Evolutionary conservation across 2,888 invertebrate genomes (phyloP).

Genomic region (Calameuta idolon): DNA sequence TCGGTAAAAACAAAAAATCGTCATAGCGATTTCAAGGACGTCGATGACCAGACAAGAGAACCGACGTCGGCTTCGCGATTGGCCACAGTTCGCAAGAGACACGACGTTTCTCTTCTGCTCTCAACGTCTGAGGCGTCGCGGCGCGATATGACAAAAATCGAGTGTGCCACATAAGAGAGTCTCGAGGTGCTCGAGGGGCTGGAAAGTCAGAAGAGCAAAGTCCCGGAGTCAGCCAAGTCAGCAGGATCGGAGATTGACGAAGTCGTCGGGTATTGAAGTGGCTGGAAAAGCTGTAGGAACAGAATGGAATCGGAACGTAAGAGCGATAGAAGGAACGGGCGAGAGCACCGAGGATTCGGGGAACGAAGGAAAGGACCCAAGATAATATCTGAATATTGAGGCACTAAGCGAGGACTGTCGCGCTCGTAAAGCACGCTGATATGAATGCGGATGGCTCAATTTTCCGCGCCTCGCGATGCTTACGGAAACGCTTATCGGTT

Average conservation of each 20-base stretch:
- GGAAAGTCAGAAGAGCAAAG: constrained; percentile 14
- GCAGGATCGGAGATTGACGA: constrained; percentile 16
- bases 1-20: too few species aligned
- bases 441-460: constrained; percentile 51
- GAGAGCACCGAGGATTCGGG: constrained; percentile 18
- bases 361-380: constrained; percentile 25
- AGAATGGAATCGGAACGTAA: constrained; percentile 28
- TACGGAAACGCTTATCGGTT: constrained; percentile 30
- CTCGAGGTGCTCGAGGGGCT: constrained; percentile 8
- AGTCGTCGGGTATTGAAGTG: constrained; percentile 12
- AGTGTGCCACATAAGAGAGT: constrained; percentile 1
- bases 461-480: constrained; percentile 30
- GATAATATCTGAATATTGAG: constrained; percentile 62
- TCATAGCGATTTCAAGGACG: too few species aligned
- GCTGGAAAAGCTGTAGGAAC: constrained; percentile 29
- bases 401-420: constrained; percentile 52
- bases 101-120: constrained; percentile 9
- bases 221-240: constrained; percentile 17
- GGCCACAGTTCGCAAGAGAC: background rate
- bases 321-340: constrained; percentile 12
- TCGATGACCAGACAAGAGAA: too few species aligned
- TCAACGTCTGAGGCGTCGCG: constrained; percentile 5
- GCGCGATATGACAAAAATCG: constrained; percentile 1
- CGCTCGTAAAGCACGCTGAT: constrained; percentile 55
- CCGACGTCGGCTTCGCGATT: too few species aligned